Evolutionary conservation across 2,797 vertebrate genomes (phyloP).

Genomic region (Parambassis ranga): DNA sequence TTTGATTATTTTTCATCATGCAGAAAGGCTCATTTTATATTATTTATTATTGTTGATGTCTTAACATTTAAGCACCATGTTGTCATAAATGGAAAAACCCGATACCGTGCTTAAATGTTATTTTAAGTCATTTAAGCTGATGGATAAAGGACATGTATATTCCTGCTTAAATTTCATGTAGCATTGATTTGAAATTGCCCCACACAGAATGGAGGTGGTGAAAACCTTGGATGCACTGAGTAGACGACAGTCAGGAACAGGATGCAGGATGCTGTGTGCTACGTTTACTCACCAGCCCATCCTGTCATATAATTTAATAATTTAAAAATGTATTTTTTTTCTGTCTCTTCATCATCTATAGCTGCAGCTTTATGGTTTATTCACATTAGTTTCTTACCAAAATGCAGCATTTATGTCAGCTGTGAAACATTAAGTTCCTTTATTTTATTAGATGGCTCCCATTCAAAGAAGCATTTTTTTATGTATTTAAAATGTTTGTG

Average conservation of each 20-base stretch:
- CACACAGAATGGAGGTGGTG: not conserved
- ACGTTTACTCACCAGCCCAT: not conserved
- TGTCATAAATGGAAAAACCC: too few species aligned
- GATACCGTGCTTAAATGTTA: too few species aligned
- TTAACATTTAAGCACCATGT: not conserved
- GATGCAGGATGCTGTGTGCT: not conserved
- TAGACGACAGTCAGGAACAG: not conserved
- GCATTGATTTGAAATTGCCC: not conserved
- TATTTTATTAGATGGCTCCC: not conserved
- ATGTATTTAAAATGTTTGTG: not conserved
- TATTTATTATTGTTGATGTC: not conserved
- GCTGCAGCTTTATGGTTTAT: not conserved
- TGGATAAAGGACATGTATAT: too few species aligned
- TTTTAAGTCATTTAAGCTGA: too few species aligned
- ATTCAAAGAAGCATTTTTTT: not conserved
- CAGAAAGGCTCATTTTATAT: not conserved
- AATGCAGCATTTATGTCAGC: not conserved
- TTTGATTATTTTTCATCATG: too few species aligned
- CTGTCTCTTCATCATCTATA: not conserved
- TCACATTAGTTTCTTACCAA: not conserved
- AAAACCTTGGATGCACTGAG: not conserved
- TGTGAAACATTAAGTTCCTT: slow-evolving; percentile 5
- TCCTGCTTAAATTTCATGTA: too few species aligned
- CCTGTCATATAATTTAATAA: not conserved
- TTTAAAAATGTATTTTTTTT: not conserved